Evolutionary conservation across 2,888 invertebrate genomes (phyloP), one percentile per base, ranked within the genome.

Genomic region (Drosophila birchii): DNA sequence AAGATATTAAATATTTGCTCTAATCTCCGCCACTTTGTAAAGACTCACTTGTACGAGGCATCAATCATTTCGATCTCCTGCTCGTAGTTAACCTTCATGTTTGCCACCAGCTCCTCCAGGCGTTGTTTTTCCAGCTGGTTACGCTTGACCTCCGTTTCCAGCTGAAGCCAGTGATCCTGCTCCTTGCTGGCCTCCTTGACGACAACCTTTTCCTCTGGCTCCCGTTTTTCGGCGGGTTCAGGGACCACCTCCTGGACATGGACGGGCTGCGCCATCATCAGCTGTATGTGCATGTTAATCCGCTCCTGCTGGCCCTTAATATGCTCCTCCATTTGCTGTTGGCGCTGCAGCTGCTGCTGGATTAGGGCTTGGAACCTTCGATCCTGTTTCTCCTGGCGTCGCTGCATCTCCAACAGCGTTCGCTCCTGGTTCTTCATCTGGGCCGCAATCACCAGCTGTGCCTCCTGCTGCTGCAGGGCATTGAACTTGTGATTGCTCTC

Each of bases 41-140:
- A 5, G 5, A 51, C 78, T 86, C 70, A 92, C 93, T 91, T 92
- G 64, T 92, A 92, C 1, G 93, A 92, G 14, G 72, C 83, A 44
- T 93, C 92, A n/a, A 93, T 88, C 74, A 93, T 80, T 49, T 91
- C 90, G n/a, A 93, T 90, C 75, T 93, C 93, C 45, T 90, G 91
- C 54, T 93, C 93, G 69, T 92, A 92, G 78, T 92, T 92, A 6
- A 87, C 86, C 62, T 91, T 91, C 60, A 92, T 90, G 60, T 91
- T 92, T 49, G 92, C 89, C 54, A 92, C 78, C 44, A 92, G 74
- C 69, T 93, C 93, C 62, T 93, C 93, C 41, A 93, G 76, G 2
- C 93, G 86, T n/a, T 91, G 69, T 66, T 92, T 93, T 53, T 93
- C 93, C 39, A 92, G 78, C 55, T 91, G 80, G 20, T 92, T 80